Evolutionary conservation across 2,888 invertebrate genomes (phyloP), one percentile per base, ranked within the genome.

Genomic region (Carabus problematicus): DNA sequence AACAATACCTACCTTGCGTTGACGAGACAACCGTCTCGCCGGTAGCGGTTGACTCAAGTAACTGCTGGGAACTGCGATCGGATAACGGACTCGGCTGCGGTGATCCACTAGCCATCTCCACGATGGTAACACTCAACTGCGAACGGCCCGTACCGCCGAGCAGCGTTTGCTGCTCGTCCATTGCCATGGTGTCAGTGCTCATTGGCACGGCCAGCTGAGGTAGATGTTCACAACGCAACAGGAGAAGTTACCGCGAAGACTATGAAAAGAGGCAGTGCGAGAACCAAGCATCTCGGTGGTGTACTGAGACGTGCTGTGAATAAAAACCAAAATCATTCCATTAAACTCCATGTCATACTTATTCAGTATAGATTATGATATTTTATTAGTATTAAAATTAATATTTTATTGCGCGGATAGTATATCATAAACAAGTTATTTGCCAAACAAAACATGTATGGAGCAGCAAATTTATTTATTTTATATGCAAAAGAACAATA

Each of bases 81-180:
- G 82, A 80, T 70, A 81, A 71, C 19, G 82, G 79, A 72, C 82
- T 81, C 6, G 77, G 78, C 70, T 78, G 77, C 1, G 79, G 77
- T 19, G 75, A 74, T n/a, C 77, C 76, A 64, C 77, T 77, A n/a
- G 79, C 78, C 67, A 81, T 80, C 73, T 82, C 82, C 12, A 82
- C 80, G 68, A 83, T 82, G 66, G 81, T 82, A 11, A 82, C 82
- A 19, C 81, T 79, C 54, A 82, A 75, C 72, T 82, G 82, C 8
- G 81, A 77, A 49, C 81, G 79, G 9, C 42, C 41, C 6, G 14
- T 11, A 16, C 79, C 80, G 70, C 76, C 78, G 47, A 82, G 74
- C 41, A 82, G 75, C 62, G 79, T 81, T 73, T 82, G 81, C 73
- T 82, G 81, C 76, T 82, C 81, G 74, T 82, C 81, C 73, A 81